A percentile compares a stretch with the other conserved stretches of the same genome.
Conservation (phyloP, 2,797 vertebrate species). For the Clarias pachynema region DNA sequence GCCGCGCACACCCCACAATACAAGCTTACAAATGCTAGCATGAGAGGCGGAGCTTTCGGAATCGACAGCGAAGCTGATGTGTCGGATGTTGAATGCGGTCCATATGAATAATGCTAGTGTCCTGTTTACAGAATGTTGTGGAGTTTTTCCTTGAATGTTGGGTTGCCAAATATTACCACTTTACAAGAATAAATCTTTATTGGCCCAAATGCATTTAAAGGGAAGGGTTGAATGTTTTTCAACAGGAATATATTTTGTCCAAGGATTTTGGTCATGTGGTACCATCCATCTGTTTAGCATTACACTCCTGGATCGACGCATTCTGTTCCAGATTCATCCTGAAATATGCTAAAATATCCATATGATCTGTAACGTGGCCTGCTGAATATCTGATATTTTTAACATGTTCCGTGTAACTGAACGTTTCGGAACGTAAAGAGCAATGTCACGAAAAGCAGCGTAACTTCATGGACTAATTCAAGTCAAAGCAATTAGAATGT, state of each 20-base stretch:
- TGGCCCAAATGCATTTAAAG: neutral
- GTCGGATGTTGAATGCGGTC: neutral
- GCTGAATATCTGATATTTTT: neutral
- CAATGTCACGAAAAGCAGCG: neutral
- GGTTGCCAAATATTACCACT: neutral
- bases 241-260: neutral
- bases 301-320: neutral
- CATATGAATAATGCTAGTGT: neutral
- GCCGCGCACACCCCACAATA: neutral
- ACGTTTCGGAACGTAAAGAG: neutral
- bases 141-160: neutral
- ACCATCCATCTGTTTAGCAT: neutral
- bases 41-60: neutral
- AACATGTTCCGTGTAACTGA: neutral
- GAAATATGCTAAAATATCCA: neutral
- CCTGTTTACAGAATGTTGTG: no score
- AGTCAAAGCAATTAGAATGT: neutral
- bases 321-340: neutral
- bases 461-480: neutral
- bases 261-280: constrained; percentile 5
- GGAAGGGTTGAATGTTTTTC: neutral
- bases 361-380: neutral
- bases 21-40: neutral
- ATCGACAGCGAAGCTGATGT: neutral
- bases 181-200: neutral